phyloP scores from a whole-genome alignment of 1,140 invertebrate genomes.

The Drosophila teissieri region DNA sequence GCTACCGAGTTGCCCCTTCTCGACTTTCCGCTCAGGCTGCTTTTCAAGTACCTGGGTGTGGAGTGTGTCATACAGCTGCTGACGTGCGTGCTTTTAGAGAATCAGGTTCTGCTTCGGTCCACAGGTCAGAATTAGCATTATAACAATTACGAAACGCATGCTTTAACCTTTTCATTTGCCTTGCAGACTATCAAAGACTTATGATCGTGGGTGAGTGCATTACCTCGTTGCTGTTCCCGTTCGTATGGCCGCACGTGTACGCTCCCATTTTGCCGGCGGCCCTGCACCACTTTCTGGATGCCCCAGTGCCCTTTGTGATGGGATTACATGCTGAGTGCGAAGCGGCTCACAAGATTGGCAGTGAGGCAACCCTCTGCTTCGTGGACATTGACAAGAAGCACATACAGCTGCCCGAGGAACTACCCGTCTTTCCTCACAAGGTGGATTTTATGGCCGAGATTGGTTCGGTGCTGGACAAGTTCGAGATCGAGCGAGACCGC shows the following conservation, averaged over 20 bases:
- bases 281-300: slow-evolving; percentile 98
- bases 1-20: slow-evolving; percentile 95
- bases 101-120: slow-evolving; percentile 97
- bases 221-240: slow-evolving; percentile 95
- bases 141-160: background rate
- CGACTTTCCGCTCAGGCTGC: slow-evolving; percentile 95
- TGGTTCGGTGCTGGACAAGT: slow-evolving; percentile 91
- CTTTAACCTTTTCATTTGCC: background rate
- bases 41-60: slow-evolving; percentile 94
- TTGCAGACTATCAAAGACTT: slow-evolving; percentile 95
- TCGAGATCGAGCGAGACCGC: slow-evolving; percentile 84
- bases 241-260: slow-evolving; percentile 99
- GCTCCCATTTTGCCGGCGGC: slow-evolving; percentile 98
- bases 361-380: slow-evolving; percentile 95
- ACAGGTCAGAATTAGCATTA: slow-evolving; percentile 87
- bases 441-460: slow-evolving; percentile 95
- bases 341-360: slow-evolving; percentile 86
- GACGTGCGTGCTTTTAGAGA: slow-evolving; percentile 97
- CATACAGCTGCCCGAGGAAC: slow-evolving; percentile 97
- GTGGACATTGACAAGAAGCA: slow-evolving; percentile 97
- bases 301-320: slow-evolving; percentile 99
- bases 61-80: slow-evolving; percentile 97
- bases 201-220: slow-evolving; percentile 99
- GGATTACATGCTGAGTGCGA: slow-evolving; percentile 89
- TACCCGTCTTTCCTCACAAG: slow-evolving; percentile 96